These are phyloP conservation scores for Hesperia comma DNA, from an alignment of 2,888 invertebrate genomes.

Conservation along the genomic window DNA sequence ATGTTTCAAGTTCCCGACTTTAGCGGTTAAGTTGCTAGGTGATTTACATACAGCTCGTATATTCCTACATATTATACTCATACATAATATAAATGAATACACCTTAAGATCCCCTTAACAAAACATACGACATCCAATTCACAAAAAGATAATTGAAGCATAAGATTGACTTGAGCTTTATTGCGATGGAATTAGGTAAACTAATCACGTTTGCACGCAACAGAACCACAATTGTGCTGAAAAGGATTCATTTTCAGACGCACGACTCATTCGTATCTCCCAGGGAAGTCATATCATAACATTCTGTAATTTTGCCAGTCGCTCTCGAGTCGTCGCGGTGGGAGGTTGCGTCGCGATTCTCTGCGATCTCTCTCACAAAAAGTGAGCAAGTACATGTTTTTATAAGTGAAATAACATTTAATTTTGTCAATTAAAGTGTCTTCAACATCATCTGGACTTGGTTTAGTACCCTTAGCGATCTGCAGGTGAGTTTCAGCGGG, in stretches of 20 bases:
- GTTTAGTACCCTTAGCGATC: background rate
- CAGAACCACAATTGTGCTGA: slow-evolving; percentile 38
- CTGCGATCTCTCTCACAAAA: slow-evolving; percentile 22
- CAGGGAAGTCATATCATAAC: slow-evolving; percentile 45
- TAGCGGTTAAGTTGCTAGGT: too few relatives aligned
- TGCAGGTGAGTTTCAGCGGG: slow-evolving; percentile 9
- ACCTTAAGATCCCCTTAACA: too few relatives aligned
- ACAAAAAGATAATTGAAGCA: slow-evolving; percentile 4
- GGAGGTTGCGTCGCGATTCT: slow-evolving; percentile 42
- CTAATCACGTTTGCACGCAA: slow-evolving; percentile 2
- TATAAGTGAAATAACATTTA: slow-evolving; percentile 43
- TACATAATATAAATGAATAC: too few relatives aligned
- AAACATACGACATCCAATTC: background rate
- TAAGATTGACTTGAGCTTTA: slow-evolving; percentile 11
- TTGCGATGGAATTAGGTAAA: slow-evolving; percentile 7
- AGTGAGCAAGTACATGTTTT: slow-evolving; percentile 39
- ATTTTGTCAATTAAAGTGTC: slow-evolving; percentile 17
- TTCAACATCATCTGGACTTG: slow-evolving; percentile 2
- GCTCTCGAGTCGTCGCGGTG: slow-evolving; percentile 38
- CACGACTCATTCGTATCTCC: slow-evolving; percentile 34
- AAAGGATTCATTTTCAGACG: slow-evolving; percentile 46
- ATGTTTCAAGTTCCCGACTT: too few relatives aligned
- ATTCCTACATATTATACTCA: too few relatives aligned
- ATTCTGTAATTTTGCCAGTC: slow-evolving; percentile 49
- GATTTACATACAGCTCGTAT: too few relatives aligned